Conservation (phyloP, 2,113 vertebrate genomes). For the Zosterops japonicus region DNA sequence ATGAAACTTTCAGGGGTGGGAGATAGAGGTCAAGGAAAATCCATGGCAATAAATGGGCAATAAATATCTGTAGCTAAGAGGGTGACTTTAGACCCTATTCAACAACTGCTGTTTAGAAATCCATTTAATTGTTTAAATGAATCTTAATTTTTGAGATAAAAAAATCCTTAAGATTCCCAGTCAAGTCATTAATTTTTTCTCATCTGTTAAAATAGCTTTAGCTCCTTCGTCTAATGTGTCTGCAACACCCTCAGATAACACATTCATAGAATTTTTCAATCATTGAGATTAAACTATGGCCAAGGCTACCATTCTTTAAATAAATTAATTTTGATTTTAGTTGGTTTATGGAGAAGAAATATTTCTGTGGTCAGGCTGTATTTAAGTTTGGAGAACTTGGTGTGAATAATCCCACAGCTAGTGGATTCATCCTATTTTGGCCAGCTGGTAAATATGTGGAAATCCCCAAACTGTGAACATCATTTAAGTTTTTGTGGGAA, state of each 20-base stretch:
- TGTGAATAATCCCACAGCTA: background rate
- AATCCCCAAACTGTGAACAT: background rate
- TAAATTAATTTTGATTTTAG: background rate
- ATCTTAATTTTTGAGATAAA: background rate
- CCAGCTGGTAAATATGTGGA: background rate
- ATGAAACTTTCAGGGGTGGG: background rate
- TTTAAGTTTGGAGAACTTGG: background rate
- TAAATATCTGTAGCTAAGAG: background rate
- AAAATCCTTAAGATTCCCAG: background rate
- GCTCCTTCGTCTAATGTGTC: background rate
- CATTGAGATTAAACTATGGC: background rate
- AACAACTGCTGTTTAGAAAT: background rate
- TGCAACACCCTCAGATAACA: background rate
- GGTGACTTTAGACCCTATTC: background rate
- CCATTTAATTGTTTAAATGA: background rate
- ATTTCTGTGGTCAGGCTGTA: background rate
- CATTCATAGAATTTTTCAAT: background rate
- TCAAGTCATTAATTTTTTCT: background rate
- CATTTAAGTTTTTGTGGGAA: background rate
- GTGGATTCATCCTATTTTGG: background rate
- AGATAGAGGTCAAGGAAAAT: background rate
- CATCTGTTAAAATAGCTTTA: background rate
- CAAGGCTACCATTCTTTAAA: background rate
- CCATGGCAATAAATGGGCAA: background rate
- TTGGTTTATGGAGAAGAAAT: background rate